Evolutionary conservation across 2,113 vertebrate species (phyloP).

Genomic region (Podiceps cristatus): DNA sequence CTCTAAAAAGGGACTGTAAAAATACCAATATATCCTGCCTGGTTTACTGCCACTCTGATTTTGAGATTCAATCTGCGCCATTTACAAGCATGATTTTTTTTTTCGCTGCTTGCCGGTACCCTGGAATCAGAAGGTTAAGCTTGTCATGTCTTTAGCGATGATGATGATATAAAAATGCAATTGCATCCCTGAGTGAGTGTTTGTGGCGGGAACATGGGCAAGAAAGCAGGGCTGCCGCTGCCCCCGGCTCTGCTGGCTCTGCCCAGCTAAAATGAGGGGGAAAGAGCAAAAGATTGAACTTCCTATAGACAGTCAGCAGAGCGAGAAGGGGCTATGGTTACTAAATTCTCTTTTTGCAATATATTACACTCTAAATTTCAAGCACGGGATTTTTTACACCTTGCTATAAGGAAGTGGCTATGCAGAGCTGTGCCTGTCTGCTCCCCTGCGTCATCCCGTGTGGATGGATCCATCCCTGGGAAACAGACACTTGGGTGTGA

Average conservation of each 20-base stretch:
- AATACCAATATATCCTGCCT: neutral
- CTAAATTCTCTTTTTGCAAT: neutral
- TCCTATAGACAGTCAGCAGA: neutral
- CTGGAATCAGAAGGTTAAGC: neutral
- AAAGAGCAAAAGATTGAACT: neutral
- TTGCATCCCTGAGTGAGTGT: neutral
- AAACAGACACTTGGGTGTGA: neutral
- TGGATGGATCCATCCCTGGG: neutral
- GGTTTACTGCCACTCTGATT: neutral
- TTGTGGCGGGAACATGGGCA: neutral
- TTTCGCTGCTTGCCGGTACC: rapidly evolving
- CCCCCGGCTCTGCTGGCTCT: neutral
- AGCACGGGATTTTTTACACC: neutral
- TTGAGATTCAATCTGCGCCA: neutral
- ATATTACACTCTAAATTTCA: neutral
- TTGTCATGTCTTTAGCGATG: rapidly evolving
- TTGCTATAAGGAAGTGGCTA: neutral
- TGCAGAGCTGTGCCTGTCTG: neutral
- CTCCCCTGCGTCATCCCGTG: rapidly evolving
- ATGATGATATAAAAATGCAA: neutral
- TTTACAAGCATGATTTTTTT: neutral
- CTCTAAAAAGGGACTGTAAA: neutral
- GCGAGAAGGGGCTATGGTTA: neutral
- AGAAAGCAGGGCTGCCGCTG: neutral
- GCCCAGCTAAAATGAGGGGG: neutral